phyloP scores from a whole-genome alignment of 2,888 invertebrate species.

The Drosophila suboccidentalis region DNA sequence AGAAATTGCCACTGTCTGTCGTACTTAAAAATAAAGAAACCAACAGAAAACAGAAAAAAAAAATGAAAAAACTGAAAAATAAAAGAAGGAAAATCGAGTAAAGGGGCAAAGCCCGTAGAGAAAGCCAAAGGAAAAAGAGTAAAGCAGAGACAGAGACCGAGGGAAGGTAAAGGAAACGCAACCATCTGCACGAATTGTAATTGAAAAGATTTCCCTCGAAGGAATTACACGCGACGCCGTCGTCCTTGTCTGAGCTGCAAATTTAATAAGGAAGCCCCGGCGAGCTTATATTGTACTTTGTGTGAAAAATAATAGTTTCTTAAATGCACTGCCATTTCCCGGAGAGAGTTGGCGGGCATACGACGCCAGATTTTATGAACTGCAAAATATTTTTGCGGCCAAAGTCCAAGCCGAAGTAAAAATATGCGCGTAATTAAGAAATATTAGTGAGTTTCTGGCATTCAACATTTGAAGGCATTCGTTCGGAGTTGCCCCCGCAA shows the following conservation, averaged over 20 bases:
- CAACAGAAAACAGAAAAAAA: constrained; percentile 31
- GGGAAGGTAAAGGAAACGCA: constrained; percentile 67
- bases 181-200: constrained; percentile 82
- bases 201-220: constrained; percentile 82
- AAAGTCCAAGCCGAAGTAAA: constrained; percentile 53
- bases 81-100: constrained; percentile 28
- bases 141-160: constrained; percentile 8
- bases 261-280: constrained; percentile 81
- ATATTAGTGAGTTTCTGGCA: constrained; percentile 73
- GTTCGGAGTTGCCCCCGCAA: not conserved
- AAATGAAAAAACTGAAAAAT: constrained; percentile 8
- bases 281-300: constrained; percentile 79
- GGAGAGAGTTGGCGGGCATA: constrained; percentile 6
- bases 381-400: constrained; percentile 59
- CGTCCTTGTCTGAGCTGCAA: constrained; percentile 51
- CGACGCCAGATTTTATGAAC: constrained; percentile 60
- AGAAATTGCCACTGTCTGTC: constrained; percentile 76
- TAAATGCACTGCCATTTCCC: constrained; percentile 63
- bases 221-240: constrained; percentile 67
- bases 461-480: constrained; percentile 61
- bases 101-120: constrained; percentile 35
- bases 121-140: constrained; percentile 14
- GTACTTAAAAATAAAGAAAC: constrained; percentile 44
- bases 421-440: constrained; percentile 80
- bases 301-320: constrained; percentile 78